Conservation (phyloP, 1,140 invertebrate species). For the Bombus affinis region DNA sequence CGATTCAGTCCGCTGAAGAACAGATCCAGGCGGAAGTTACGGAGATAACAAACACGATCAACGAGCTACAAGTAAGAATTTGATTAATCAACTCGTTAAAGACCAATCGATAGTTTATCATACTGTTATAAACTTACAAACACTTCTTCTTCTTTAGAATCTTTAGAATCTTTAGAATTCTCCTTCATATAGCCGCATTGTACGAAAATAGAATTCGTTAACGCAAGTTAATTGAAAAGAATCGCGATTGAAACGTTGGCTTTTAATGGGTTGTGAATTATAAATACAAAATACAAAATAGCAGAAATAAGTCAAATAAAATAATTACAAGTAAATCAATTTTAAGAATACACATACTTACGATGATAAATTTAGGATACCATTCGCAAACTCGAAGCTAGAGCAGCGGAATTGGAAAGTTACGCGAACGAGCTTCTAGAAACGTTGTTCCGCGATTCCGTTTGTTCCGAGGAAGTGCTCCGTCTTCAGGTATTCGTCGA, state of each 20-base stretch:
- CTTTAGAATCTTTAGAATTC: no score
- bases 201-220: not conserved
- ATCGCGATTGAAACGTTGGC: no score
- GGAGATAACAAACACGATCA: constrained; percentile 72
- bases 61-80: constrained; percentile 73
- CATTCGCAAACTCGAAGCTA: constrained; percentile 77
- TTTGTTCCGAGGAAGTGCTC: constrained; percentile 84
- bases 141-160: no score
- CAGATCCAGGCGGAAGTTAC: constrained; percentile 75
- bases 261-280: not conserved
- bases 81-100: not conserved
- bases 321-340: not conserved
- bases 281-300: not conserved
- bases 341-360: not conserved
- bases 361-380: constrained; percentile 46
- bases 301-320: no score
- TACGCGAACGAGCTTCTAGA: constrained; percentile 80
- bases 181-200: no score
- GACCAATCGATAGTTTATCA: no score
- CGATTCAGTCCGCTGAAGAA: constrained; percentile 76
- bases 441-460: constrained; percentile 79
- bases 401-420: constrained; percentile 78
- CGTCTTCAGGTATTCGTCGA: constrained; percentile 85
- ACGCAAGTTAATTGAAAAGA: no score
- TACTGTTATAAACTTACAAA: no score